Percentiles rank a stretch among this genome's conserved stretches.
phyloP scores from a whole-genome alignment of 2,113 vertebrate species.

The Chitala chitala region DNA sequence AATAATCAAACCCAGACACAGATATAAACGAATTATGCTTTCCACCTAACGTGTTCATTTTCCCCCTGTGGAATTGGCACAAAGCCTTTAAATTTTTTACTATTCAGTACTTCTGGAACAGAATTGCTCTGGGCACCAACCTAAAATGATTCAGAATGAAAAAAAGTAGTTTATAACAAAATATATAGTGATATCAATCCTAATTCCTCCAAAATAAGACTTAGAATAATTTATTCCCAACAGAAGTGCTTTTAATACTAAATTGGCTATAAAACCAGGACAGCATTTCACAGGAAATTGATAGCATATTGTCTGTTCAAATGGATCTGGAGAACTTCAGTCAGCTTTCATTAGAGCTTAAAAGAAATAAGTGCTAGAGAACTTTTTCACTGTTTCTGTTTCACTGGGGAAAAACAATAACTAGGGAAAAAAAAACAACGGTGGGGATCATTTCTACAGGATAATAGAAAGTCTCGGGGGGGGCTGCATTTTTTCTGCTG shows the following conservation, averaged over 20 bases:
- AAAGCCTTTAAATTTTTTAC: not conserved
- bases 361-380: not conserved
- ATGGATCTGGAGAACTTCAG: not conserved
- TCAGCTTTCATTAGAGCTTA: constrained; percentile 3
- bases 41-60: not conserved
- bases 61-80: not conserved
- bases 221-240: not conserved
- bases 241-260: not conserved
- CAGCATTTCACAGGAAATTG: not conserved
- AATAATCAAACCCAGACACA: not conserved
- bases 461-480: not conserved
- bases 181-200: not conserved
- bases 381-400: not conserved
- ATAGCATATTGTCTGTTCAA: not conserved
- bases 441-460: not conserved
- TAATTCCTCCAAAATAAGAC: not conserved
- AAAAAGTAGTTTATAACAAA: not conserved
- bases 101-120: not conserved
- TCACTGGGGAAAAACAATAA: not conserved
- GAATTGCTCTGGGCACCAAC: not conserved
- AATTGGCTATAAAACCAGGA: constrained; percentile 9
- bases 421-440: not conserved
- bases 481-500: not conserved
- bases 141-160: not conserved
- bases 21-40: not conserved